phyloP scores from a whole-genome alignment of 2,113 vertebrate species.

The Chloroceryle aenea region DNA sequence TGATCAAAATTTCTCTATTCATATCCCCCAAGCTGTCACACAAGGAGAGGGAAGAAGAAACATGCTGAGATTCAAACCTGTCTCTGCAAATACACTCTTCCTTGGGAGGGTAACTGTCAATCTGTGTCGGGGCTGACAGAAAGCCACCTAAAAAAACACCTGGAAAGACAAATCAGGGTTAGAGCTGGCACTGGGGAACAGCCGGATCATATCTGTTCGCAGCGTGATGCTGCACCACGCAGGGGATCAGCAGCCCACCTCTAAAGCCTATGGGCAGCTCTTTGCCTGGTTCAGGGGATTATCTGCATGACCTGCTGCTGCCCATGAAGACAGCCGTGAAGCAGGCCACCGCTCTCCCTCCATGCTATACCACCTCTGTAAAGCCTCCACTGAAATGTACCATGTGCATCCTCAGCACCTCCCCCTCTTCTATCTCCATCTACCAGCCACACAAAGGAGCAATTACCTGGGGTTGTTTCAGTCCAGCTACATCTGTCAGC shows the following conservation, averaged over 20 bases:
- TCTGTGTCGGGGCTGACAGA: not conserved
- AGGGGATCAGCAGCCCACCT: not conserved
- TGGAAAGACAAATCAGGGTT: not conserved
- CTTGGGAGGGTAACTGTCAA: not conserved
- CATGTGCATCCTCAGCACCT: rapidly evolving
- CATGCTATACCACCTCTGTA: not conserved
- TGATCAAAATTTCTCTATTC: not conserved
- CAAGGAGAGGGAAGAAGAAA: not conserved
- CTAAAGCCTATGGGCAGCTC: not conserved
- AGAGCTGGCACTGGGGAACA: not conserved
- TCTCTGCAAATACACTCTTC: not conserved
- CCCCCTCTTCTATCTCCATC: not conserved
- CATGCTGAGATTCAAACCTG: not conserved
- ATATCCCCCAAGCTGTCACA: not conserved
- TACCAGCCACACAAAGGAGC: not conserved
- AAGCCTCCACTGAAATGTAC: not conserved
- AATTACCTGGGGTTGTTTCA: not conserved
- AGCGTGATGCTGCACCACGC: not conserved
- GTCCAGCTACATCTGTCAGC: not conserved
- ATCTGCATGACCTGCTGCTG: not conserved
- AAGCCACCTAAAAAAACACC: not conserved
- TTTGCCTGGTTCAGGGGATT: not conserved
- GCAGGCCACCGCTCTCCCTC: not conserved
- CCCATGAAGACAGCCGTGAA: not conserved
- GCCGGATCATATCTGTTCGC: not conserved